These are phyloP conservation scores for Lutjanus campechanus DNA, from an alignment of 2,797 vertebrate genomes.

Conservation along the genomic window DNA sequence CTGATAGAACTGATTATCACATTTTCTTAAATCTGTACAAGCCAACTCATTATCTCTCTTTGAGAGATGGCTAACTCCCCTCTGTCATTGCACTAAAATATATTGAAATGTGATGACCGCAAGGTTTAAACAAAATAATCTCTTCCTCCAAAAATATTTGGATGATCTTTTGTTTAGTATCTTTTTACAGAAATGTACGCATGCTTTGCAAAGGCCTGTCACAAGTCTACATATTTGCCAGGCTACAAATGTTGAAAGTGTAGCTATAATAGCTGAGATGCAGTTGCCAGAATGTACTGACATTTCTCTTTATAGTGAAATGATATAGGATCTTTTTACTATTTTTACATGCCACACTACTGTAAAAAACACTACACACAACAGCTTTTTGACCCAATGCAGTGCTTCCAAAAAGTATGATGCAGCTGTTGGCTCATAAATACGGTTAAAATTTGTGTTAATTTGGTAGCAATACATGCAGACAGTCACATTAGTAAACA, in stretches of 20 bases:
- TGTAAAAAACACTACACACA: neutral
- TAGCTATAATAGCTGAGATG: too few relatives aligned
- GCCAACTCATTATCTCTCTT: neutral
- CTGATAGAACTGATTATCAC: neutral
- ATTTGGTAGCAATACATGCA: neutral
- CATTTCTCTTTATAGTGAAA: neutral
- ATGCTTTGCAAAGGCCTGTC: neutral
- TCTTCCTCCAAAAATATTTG: neutral
- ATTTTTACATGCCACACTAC: neutral
- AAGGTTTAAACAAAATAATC: neutral
- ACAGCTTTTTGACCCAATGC: neutral
- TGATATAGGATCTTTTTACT: neutral
- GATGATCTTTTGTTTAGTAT: neutral
- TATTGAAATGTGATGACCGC: neutral
- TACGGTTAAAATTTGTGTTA: neutral
- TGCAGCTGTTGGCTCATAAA: neutral
- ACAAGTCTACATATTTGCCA: neutral
- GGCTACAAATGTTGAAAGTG: neutral
- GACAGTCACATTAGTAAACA: constrained; percentile 16
- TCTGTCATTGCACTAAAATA: neutral
- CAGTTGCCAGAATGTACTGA: neutral
- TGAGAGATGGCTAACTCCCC: neutral
- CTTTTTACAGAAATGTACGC: neutral
- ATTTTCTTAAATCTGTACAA: neutral
- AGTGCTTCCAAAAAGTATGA: neutral